phyloP scores from a whole-genome alignment of 1,140 invertebrate species.

The Penaeus chinensis region DNA sequence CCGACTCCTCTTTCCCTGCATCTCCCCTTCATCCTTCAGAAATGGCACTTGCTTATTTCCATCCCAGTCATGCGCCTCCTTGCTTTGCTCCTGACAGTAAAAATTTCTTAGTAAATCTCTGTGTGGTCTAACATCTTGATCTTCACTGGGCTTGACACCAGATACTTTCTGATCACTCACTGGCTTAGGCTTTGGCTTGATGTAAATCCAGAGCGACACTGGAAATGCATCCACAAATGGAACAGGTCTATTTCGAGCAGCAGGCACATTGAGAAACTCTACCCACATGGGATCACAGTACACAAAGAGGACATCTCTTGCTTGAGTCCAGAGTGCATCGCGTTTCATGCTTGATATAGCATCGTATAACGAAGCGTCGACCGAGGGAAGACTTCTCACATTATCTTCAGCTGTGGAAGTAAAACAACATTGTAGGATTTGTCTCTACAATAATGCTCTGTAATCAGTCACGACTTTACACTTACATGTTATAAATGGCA shows the following conservation, averaged over 20 bases:
- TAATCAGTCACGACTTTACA: constrained; percentile 6
- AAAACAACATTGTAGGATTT: no score
- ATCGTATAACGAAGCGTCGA: constrained; percentile 70
- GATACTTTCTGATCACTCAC: neutral
- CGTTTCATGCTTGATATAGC: constrained; percentile 51
- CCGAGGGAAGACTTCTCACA: constrained; percentile 68
- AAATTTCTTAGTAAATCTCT: constrained; percentile 30
- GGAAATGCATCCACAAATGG: constrained; percentile 92
- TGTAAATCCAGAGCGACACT: constrained; percentile 81
- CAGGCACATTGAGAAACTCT: constrained; percentile 85
- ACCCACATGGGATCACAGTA: constrained; percentile 91
- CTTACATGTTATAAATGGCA: no score
- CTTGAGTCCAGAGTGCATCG: constrained; percentile 83
- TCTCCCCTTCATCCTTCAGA: no score
- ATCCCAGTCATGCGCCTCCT: neutral
- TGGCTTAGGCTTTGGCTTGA: constrained; percentile 60
- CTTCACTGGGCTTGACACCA: constrained; percentile 13
- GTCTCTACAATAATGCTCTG: no score
- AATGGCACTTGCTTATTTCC: no score
- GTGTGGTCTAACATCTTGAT: constrained; percentile 17
- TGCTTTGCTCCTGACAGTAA: constrained; percentile 40
- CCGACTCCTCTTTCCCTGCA: constrained; percentile 24
- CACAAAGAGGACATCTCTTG: constrained; percentile 88
- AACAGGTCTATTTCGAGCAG: constrained; percentile 77
- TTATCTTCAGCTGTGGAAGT: constrained; percentile 70